Evolutionary conservation across 1,140 invertebrate species (phyloP), one percentile per base, ranked within the genome.

Genomic region (Euwallacea similis): DNA sequence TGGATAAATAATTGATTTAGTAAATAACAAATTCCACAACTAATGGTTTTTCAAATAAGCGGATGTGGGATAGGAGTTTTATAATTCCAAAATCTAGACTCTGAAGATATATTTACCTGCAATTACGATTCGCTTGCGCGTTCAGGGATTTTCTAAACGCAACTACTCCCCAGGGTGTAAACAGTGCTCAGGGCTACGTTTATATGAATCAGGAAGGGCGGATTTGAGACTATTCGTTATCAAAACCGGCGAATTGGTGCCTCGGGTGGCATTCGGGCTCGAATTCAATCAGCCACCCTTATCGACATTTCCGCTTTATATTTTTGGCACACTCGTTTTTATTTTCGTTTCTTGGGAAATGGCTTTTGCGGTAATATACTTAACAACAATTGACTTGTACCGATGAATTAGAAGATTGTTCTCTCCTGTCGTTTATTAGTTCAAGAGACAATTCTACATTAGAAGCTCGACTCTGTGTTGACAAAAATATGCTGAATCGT

Each of bases 221-320:
- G 63, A 63, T 63, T 63, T 63, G 43, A 63, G 61, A 63, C 42
- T 63, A 63, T 63, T 47, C 44, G 61, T 65, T 65, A 65, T 65
- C 50, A 55, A 65, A 65, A 65, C 46, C 47, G 63, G 53, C 15
- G 33, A 65, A 65, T 65, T 55, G 63, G 15, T 50, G 63, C 63
- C 63, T 65, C 8, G 63, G 63, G 63, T 55, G 47, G 11, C 16
- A 55, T 65, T 33, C 47, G 33, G 63, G 42, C 7, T 33, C 50
- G 41, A 65, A 65, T 65, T 65, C 63, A 65, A 65, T 65, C 63
- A 65, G 42, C 63, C 46, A 13, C 2, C 13, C 46, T 50, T 10
- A 50, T 50, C 13, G 46, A 13, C 21, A 33, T 33, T 33, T 33
- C 21, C 21, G 21, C 21, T 33, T 33, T 33, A 33, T 33, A 33